Evolutionary conservation across 2,797 vertebrate species (phyloP), one percentile per base, ranked within the genome.

Genomic region (Diplodus puntazzo): DNA sequence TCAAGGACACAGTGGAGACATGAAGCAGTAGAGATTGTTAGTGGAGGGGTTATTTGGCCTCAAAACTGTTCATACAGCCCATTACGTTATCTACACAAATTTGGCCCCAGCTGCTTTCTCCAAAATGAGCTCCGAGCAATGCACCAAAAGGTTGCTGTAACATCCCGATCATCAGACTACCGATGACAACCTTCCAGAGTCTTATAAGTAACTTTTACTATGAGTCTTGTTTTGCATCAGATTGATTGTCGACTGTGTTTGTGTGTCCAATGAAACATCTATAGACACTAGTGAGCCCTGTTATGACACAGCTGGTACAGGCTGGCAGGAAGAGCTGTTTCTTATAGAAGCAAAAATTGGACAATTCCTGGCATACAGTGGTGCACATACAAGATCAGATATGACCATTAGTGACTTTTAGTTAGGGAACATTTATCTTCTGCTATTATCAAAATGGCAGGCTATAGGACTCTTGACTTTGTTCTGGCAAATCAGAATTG

Each of bases 11-110:
- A 20, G 20, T 2, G 45, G 49, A 23, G 70, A 53, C 54, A 60
- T 67, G 50, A 74, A 64, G 50, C 14, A 5, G 34, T 50, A 57
- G n/a, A 61, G 48, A 34, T 8, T 30, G 30, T 30, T 4, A 34
- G 34, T 8, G 34, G 34, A 60, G 12, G 39, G 21, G 61, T 34
- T 80, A 39, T 70, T 84, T 79, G 65, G 59, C 21, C 62, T 82
- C 13, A 70, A 60, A 85, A 57, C 23, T 79, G 62, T 76, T 88
- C 75, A 55, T 18, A 68, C 61, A 67, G 62, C 70, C 71, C 59
- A 74, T 83, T 71, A 75, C 63, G 62, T 83, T 77, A 69, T 87
- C 72, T 60, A 66, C 76, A 68, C 43, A 57, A 67, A 85, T 77
- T 87, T 84, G 23, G 58, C 75, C 63, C 63, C 25, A 59, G 67